Evolutionary conservation across 2,797 vertebrate genomes (phyloP), one percentile per base, ranked within the genome.

Genomic region (Alfaro cultratus): DNA sequence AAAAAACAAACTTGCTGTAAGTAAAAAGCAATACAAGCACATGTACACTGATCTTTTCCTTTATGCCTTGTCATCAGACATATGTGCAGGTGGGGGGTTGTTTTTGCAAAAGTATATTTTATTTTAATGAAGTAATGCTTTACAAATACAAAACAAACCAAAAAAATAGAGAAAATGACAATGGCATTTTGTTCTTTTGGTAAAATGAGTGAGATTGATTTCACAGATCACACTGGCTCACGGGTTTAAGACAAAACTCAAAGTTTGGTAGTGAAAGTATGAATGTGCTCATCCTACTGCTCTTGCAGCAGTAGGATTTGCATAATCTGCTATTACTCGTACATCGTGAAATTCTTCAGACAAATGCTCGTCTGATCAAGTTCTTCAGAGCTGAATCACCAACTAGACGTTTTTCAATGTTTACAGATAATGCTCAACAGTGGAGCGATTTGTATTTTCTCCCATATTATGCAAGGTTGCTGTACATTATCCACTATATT

Each of bases 401-500:
- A 78, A 47, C 11, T 46, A 34, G 34, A 79, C 2, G 53, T 83
- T 41, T 78, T 71, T n/a, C 79, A 75, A 67, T 47, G 53, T 82
- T 73, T 29, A 31, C 68, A 76, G 49, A 84, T 74, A 55, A 83
- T 79, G 23, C 49, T 34, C 8, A 0, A 21, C 16, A 49, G 39
- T 60, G 80, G 76, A 76, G 71, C 64, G 76, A 62, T 83, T 83
- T 55, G 51, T 43, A 62, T 79, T 74, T 73, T 51, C 34, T 79
- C 31, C 46, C 12, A 10, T 74, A 79, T 74, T 51, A 74, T 78
- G 64, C 74, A 87, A 74, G 77, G 83, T 80, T 84, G 64, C 23
- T 11, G 34, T 73, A 46, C 72, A 57, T 81, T 45, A 83, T 83
- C 60, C 78, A 36, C 57, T 81, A 15, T 77, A 74, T 73, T 74